These are phyloP conservation scores for Otocyon megalotis DNA, from an alignment of 2,113 vertebrate genomes.

Conservation along the genomic window DNA sequence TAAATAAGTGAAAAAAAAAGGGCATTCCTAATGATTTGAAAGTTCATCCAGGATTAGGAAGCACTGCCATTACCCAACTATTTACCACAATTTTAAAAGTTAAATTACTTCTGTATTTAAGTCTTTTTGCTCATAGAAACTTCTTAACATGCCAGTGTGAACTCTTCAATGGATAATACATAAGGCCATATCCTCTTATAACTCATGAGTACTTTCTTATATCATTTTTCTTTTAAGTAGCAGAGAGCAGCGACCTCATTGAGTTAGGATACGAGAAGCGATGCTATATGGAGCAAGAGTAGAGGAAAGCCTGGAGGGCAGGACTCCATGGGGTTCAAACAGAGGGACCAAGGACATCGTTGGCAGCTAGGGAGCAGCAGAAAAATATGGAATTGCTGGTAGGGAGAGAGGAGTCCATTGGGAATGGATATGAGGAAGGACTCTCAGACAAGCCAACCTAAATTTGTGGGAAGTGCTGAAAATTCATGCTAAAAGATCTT, in stretches of 20 bases:
- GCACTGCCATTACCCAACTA: not conserved
- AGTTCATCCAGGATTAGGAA: not conserved
- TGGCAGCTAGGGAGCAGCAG: not conserved
- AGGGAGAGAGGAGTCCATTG: not conserved
- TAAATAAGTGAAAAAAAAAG: not conserved
- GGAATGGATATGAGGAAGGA: not conserved
- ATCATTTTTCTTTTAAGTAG: not conserved
- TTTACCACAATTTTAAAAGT: not conserved
- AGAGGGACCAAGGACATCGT: not conserved
- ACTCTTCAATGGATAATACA: not conserved
- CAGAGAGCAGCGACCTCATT: not conserved
- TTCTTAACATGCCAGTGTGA: not conserved
- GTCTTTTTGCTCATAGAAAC: not conserved
- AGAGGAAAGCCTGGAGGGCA: not conserved
- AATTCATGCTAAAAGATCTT: not conserved
- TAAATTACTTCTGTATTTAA: not conserved
- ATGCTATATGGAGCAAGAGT: not conserved
- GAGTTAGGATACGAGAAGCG: not conserved
- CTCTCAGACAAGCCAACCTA: not conserved
- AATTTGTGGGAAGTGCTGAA: not conserved
- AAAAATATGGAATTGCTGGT: not conserved
- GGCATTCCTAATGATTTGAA: not conserved
- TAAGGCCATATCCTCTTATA: not conserved
- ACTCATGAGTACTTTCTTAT: not conserved
- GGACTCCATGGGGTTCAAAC: not conserved